Base-by-base conservation (phyloP, 2,888 invertebrate genomes). In the Scaptodrosophila latifasciaeformis region DNA sequence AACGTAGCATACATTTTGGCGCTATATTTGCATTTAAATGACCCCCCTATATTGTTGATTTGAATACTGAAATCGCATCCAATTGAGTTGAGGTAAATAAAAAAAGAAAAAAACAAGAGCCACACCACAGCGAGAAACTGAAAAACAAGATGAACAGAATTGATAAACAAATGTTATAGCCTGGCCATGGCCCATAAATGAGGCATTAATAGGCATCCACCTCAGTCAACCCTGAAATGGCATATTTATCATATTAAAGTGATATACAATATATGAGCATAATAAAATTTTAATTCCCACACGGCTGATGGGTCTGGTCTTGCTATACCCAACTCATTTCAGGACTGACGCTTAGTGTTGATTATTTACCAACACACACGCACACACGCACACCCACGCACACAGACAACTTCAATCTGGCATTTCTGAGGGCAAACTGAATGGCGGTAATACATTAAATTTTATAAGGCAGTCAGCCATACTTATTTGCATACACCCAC, bases 231-330 rank as follows among this genome's bases (percentile, higher is more conserved):
- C 3, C 4, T 5, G 7, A 5, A 24, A 24, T 24, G 24, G 24
- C 24, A 24, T 37, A 37, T 37, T 37, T 37, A 37, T 37, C 37
- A 37, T 37, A 37, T 37, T 37, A 37, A 17, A 17, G 17, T 17
- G 1, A 37, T 37, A 37, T 37, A 37, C 17, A 17, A 3, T 5
- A 24, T 3, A 3, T 5, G 24, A 3, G 56, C 44, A 55, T 63
- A 68, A 79, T 79, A 71, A 71, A 79, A 72, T 72, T 76, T 76
- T 76, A 79, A 72, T 76, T 71, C 66, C n/a, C 51, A 59, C 10
- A 67, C 77, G 70, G 67, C 67, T 77, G 78, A 71, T 74, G 70
- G 54, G 15, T 17, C 57, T 40, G 19, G 19, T 21, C 15, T 10
- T 10, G 21, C 24, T 21, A 40, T 21, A 40, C n/a, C 40, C 21